phyloP scores from a whole-genome alignment of 1,140 invertebrate species.

The Drosophila lini region DNA sequence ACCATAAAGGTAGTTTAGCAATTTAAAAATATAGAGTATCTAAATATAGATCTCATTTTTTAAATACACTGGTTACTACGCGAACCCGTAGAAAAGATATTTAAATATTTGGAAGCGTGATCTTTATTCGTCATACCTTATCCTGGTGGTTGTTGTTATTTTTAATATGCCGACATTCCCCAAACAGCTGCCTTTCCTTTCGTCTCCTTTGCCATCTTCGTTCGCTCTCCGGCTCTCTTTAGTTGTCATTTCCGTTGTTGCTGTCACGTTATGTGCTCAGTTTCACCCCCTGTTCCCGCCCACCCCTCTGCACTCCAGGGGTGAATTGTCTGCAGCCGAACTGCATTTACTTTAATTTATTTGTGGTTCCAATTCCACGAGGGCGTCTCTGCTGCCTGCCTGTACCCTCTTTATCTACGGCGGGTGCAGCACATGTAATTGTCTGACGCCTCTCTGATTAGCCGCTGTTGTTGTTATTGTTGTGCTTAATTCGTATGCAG shows the following conservation, averaged over 20 bases:
- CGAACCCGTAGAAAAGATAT: background rate
- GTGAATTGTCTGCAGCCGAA: constrained; percentile 46
- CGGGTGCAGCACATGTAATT: constrained; percentile 20
- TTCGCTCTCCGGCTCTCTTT: constrained; percentile 26
- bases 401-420: background rate
- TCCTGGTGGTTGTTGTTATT: constrained; percentile 59
- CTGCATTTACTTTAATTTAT: constrained; percentile 62
- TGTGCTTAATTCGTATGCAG: constrained; percentile 27
- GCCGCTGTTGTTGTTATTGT: constrained; percentile 9
- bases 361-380: constrained; percentile 40
- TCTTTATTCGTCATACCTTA: constrained; percentile 10
- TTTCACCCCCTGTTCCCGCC: background rate
- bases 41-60: background rate
- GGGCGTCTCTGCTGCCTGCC: constrained; percentile 10
- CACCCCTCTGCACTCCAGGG: constrained; percentile 28
- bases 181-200: constrained; percentile 55
- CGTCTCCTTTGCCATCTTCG: constrained; percentile 8
- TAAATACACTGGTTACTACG: too few relatives aligned
- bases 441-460: constrained; percentile 35
- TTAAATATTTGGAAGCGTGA: constrained; percentile 4
- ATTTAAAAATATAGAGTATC: background rate
- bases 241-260: constrained; percentile 64
- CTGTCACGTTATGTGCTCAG: constrained; percentile 28
- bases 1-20: too few relatives aligned
- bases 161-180: constrained; percentile 44